A percentile compares a stretch with the other conserved stretches of the same genome.
These are phyloP conservation scores for Tapirus terrestris DNA, from an alignment of 2,113 vertebrate genomes.

Conservation along the genomic window DNA sequence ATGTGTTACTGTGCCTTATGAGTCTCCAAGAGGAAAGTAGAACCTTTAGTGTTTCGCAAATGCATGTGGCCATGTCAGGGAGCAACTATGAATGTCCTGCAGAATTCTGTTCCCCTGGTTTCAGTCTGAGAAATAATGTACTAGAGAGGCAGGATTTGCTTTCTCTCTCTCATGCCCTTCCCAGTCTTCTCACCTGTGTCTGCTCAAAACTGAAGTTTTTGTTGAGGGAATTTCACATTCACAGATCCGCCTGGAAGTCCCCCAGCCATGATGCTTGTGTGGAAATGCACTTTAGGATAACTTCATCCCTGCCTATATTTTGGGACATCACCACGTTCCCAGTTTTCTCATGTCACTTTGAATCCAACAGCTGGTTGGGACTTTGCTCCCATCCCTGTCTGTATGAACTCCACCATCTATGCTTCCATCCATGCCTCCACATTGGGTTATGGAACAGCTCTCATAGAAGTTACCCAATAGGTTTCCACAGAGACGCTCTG, in stretches of 20 bases:
- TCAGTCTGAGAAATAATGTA: neutral
- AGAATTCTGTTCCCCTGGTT: neutral
- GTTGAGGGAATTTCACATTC: neutral
- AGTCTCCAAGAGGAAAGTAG: neutral
- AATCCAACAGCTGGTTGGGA: neutral
- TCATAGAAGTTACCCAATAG: neutral
- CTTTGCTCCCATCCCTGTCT: neutral
- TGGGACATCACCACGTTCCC: neutral
- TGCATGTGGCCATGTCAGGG: fast-evolving
- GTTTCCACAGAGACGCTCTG: neutral
- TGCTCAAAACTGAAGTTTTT: neutral
- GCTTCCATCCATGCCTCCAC: fast-evolving
- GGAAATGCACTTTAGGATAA: neutral
- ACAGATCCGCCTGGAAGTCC: neutral
- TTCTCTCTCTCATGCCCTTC: neutral
- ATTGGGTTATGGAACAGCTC: neutral
- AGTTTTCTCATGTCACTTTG: neutral
- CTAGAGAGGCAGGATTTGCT: neutral
- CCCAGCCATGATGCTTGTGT: neutral
- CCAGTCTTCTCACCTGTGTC: neutral
- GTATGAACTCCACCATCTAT: fast-evolving
- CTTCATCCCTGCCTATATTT: neutral
- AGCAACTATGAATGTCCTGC: neutral
- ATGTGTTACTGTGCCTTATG: neutral
- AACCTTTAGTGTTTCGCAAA: neutral